A percentile compares a stretch with the other conserved stretches of the same genome.
Evolutionary conservation across 1,140 invertebrate species (phyloP).

Genomic region (Rhizoglyphus robini): DNA sequence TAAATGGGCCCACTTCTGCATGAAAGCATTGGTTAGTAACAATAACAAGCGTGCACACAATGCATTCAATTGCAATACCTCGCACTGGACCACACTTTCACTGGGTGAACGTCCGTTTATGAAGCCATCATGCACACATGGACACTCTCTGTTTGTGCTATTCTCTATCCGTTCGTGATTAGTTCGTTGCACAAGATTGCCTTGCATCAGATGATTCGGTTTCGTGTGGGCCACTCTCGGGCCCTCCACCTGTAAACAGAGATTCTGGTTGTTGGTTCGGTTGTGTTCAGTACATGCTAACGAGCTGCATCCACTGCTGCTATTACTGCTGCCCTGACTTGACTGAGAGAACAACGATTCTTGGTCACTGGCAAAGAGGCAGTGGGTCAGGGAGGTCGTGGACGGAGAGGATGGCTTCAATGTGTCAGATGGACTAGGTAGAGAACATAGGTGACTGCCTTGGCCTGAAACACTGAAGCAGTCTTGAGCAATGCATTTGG

Average conservation of each 20-base stretch:
- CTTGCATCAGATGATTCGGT: not conserved
- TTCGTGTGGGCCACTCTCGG: not conserved
- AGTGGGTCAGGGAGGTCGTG: not conserved
- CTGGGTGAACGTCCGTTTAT: too few relatives aligned
- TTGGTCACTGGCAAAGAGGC: not conserved
- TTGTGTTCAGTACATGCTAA: not conserved
- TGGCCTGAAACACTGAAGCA: too few relatives aligned
- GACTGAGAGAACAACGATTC: slow-evolving; percentile 1
- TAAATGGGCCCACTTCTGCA: not conserved
- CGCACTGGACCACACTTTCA: too few relatives aligned
- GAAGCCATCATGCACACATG: too few relatives aligned
- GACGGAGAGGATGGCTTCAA: not conserved
- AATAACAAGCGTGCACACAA: too few relatives aligned
- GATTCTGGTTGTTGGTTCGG: not conserved
- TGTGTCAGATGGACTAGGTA: not conserved
- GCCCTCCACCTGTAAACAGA: not conserved
- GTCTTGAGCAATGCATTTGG: too few relatives aligned
- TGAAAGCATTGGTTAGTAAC: not conserved
- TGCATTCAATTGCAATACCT: too few relatives aligned
- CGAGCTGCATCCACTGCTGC: not conserved
- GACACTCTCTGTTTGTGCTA: not conserved
- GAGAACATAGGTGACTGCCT: not conserved
- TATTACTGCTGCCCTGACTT: not conserved
- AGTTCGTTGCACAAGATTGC: not conserved
- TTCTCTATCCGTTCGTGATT: too few relatives aligned